Base-by-base conservation (phyloP, 1,140 invertebrate species). In the Mya arenaria region DNA sequence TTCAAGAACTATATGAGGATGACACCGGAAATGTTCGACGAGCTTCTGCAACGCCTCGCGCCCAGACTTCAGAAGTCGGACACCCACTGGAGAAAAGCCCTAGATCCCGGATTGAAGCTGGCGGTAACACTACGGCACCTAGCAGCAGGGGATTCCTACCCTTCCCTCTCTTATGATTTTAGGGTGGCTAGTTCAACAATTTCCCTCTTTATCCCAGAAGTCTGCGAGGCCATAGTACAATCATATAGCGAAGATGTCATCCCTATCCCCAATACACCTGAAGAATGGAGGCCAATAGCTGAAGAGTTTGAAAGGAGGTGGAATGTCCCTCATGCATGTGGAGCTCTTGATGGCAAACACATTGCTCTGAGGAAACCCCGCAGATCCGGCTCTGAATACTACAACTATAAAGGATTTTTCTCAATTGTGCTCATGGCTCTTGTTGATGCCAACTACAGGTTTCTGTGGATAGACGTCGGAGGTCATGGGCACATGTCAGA, bases 381-480 rank as follows among this genome's bases (percentile, higher is more conserved):
- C 17, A 60, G 69, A 19, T 68, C 30, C 62, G 81, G 73, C 19
- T 28, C 4, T 65, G 13, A 36, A 19, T 55, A 72, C 37, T 37
- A 34, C 30, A 34, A 55, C 77, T 92, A 93, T 75, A 91, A 92
- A 75, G 78, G 81, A 84, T 73, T 75, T 48, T 89, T 86, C 71
- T 62, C 32, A 4, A n/a, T 69, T 15, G 48, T 77, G 15, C 25
- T 83, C 1, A 37, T 77, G 58, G 73, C 60, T 4, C 48, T 78
- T 2, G 62, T 78, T 30, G 90, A 93, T 83, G 87, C 87, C 17
- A 83, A 91, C 69, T 94, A 93, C 72, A 83, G 39, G 19, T 72
- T 72, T 23, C 69, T 90, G 39, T 89, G 81, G 66, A 71, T 75
- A 2, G 62, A 86, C 32, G 52, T 86, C 52, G 84, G 83, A 44